Base-by-base conservation (phyloP, 2,888 invertebrate species). In the Phaonia tiefii region DNA sequence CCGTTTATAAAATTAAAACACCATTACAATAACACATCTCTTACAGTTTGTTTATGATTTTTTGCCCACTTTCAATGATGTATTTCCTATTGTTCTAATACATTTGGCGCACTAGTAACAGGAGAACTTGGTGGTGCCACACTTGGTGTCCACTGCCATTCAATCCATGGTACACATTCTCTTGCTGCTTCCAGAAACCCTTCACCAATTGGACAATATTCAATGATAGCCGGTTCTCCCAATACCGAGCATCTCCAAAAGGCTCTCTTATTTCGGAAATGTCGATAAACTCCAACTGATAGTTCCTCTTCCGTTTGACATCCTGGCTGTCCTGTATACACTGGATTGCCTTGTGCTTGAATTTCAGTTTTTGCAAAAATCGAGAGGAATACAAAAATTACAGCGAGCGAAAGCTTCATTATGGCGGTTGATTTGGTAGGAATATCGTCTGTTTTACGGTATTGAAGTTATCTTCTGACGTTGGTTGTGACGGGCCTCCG, bases 51-150 rank as follows among this genome's bases (percentile, higher is more conserved):
- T n/a, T n/a, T n/a, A n/a, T n/a, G n/a, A n/a, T n/a, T n/a, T n/a
- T n/a, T n/a, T n/a, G n/a, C n/a, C n/a, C n/a, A n/a, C n/a, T n/a
- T n/a, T n/a, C n/a, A n/a, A n/a, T n/a, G n/a, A n/a, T n/a, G n/a
- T n/a, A n/a, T n/a, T n/a, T n/a, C n/a, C n/a, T n/a, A n/a, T 37
- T 13, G 8, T 63, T 13, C 39, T 8, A n/a, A 10, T 5, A 17
- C 22, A 2, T 58, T 20, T 22, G 54, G 15, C 13, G 67, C 20
- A 25, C 0, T 22, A 0, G 65, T 25, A 5, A 31, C 49, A 1
- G 84, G 86, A 44, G 83, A 83, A 74, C 87, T 82, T 70, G 85
- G 88, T 15, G 88, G 88, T n/a, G 84, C 66, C 39, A 49, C 85
- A 0, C 85, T 84, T 70, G 84, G 86, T 10, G 84, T 84, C 84